Evolutionary conservation across 1,140 invertebrate species (phyloP), one percentile per base, ranked within the genome.

Genomic region (Arion vulgaris): DNA sequence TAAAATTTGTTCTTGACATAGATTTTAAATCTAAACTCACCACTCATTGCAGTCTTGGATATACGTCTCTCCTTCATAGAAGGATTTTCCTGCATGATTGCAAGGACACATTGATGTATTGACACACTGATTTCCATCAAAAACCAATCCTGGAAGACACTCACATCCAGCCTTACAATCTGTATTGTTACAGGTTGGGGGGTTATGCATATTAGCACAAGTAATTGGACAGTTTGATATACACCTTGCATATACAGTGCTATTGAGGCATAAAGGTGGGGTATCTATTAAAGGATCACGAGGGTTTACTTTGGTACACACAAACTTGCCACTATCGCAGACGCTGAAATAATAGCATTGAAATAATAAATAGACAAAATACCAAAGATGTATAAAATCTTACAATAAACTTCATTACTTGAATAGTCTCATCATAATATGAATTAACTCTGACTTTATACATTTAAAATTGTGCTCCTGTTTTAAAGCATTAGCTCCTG

Each of bases 41-140:
- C 96, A 98, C 72, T 94, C 94, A 87, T 97, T 97, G 87, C 96
- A 98, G 69, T 96, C 96, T 89, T 95, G 94, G 82, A 95, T 94
- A 88, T 97, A 96, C 53, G 92, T 92, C 13, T 95, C 94, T 0
- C 95, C 95, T 86, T 98, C 96, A 32, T 93, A 92, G 89, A 96
- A 98, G 88, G 84, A 76, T n/a, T 94, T 93, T 4, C 96, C 96
- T 28, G 95, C 96, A 90, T 98, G 96, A 91, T 97, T 96, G 90
- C 97, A 98, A 0, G 96, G 96, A 88, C 97, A 98, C 51, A 95
- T 92, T 0, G 92, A 88, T 0, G 95, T 94, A 80, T 93, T 90
- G 0, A 98, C 94, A 89, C 97, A 98, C 23, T 91, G 89, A 82
- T 94, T 94, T 0, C 94, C 94, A 9, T 94, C 91, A 0, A 82